phyloP scores from a whole-genome alignment of 2,797 vertebrate species.

The Cuculus canorus region DNA sequence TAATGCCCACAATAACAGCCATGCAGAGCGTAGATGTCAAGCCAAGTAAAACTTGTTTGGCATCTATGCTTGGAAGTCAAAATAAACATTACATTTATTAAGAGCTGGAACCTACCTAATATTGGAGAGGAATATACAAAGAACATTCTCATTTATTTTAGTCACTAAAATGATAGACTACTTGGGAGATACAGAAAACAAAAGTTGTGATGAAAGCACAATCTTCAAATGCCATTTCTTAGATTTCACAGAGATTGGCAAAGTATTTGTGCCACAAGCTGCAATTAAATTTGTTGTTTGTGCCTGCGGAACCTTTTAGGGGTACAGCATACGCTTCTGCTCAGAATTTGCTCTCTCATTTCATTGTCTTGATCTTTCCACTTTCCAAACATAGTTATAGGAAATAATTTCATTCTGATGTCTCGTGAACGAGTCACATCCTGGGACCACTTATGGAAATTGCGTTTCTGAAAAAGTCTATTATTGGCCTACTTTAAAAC shows the following conservation, averaged over 20 bases:
- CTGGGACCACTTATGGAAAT: background rate
- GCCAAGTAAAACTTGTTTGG: background rate
- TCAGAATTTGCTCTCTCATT: background rate
- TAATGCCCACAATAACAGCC: background rate
- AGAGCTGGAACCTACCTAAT: background rate
- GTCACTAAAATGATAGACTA: background rate
- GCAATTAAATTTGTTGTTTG: background rate
- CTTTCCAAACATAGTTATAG: background rate
- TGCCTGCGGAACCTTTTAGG: background rate
- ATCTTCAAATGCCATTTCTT: background rate
- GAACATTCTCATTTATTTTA: background rate
- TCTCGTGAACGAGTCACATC: background rate
- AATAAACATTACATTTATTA: background rate
- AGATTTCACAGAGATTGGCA: background rate
- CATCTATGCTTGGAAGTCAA: background rate
- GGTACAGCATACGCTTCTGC: background rate
- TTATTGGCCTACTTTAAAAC: background rate
- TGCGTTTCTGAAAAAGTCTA: background rate
- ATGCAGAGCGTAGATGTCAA: background rate
- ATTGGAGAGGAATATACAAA: background rate
- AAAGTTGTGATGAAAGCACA: background rate
- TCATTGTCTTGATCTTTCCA: background rate
- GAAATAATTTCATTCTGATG: background rate
- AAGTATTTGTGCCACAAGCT: background rate
- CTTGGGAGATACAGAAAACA: background rate